A percentile compares a stretch with the other conserved stretches of the same genome.
phyloP scores from a whole-genome alignment of 2,797 vertebrate species.

The Rhynchotus rufescens region DNA sequence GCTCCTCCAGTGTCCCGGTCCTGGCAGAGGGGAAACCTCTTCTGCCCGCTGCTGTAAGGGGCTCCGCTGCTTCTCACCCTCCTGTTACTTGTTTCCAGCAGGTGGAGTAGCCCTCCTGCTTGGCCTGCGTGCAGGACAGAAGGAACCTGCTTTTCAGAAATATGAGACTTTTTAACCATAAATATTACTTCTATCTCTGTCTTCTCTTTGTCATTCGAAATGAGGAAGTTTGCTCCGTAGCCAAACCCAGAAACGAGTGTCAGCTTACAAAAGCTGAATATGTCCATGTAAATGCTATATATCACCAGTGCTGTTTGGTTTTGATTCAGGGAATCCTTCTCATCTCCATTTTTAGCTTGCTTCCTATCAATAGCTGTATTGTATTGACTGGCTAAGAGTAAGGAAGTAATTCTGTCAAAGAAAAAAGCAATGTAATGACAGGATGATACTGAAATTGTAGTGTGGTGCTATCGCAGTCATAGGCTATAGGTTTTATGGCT shows the following conservation, averaged over 20 bases:
- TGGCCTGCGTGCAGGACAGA: background rate
- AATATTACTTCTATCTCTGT: background rate
- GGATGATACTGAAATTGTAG: background rate
- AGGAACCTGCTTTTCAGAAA: background rate
- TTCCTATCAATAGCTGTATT: background rate
- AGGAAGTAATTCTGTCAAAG: background rate
- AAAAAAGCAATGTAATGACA: background rate
- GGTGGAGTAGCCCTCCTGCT: constrained; percentile 3
- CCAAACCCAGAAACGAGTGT: background rate
- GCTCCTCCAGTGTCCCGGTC: background rate
- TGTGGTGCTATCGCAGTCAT: background rate
- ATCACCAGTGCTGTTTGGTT: background rate
- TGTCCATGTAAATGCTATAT: background rate
- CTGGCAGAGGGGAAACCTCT: background rate
- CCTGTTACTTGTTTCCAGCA: constrained; percentile 10
- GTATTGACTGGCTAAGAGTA: background rate
- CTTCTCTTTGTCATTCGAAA: background rate
- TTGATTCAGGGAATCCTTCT: background rate
- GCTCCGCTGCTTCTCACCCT: background rate
- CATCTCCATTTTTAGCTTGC: background rate
- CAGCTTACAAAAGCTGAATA: background rate
- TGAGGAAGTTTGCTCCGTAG: background rate
- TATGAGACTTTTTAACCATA: background rate
- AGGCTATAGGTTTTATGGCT: background rate
- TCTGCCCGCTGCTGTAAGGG: background rate